Conservation (phyloP, 1,140 invertebrate species). For the Cataglyphis hispanica region DNA sequence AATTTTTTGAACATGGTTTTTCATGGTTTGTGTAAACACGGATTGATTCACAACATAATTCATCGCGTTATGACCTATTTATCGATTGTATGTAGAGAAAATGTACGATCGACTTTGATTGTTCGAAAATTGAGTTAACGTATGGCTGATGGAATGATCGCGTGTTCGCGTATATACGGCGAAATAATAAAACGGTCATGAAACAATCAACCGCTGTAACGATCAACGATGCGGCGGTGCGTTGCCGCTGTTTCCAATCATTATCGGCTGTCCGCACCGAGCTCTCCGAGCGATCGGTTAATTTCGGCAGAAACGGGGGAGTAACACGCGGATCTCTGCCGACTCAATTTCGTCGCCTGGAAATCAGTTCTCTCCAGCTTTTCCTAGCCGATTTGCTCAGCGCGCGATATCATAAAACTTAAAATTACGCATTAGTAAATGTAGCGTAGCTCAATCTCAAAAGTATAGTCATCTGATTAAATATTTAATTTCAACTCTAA, state of each 20-base stretch:
- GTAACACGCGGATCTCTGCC: constrained; percentile 24
- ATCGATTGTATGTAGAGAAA: constrained; percentile 46
- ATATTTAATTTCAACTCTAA: constrained; percentile 39
- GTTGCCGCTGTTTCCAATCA: constrained; percentile 71
- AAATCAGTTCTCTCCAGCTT: constrained; percentile 65
- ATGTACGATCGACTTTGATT: constrained; percentile 65
- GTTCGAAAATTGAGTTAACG: constrained; percentile 70
- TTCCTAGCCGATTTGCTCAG: constrained; percentile 12
- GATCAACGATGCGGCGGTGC: constrained; percentile 65
- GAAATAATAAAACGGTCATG: constrained; percentile 75
- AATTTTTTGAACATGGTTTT: neutral
- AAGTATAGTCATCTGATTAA: constrained; percentile 23
- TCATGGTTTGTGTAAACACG: neutral
- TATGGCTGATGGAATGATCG: constrained; percentile 24
- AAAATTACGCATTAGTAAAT: constrained; percentile 53
- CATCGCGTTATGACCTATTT: constrained; percentile 43
- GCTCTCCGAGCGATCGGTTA: constrained; percentile 66
- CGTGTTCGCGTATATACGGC: constrained; percentile 46
- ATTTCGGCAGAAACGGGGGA: constrained; percentile 55
- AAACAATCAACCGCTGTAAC: constrained; percentile 74
- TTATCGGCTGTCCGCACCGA: constrained; percentile 71
- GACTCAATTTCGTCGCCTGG: constrained; percentile 59
- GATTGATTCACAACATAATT: constrained; percentile 41
- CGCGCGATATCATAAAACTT: constrained; percentile 53
- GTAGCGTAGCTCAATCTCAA: constrained; percentile 41